Percentiles rank a stretch among this genome's conserved stretches.
Evolutionary conservation across 2,797 vertebrate species (phyloP).

Genomic region (Meda fulgida): DNA sequence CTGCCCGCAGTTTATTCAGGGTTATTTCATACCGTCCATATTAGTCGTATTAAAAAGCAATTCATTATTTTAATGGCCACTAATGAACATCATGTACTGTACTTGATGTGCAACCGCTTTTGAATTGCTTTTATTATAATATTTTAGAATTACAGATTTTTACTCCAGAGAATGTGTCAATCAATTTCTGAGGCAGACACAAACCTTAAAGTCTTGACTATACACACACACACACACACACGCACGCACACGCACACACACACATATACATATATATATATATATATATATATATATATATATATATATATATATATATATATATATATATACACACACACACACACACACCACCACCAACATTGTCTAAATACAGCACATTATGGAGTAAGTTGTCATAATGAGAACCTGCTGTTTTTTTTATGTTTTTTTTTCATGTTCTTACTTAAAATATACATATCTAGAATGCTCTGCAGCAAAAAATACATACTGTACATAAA

Average conservation of each 20-base stretch:
- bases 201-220: neutral
- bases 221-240: no score
- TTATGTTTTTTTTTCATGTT: no score
- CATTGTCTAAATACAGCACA: neutral
- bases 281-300: no score
- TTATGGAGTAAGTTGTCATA: neutral
- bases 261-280: no score
- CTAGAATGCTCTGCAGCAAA: neutral
- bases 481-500: neutral
- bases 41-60: neutral
- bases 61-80: neutral
- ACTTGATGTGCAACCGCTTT: neutral
- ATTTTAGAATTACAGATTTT: neutral
- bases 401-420: neutral
- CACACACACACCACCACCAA: neutral
- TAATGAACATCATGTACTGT: neutral
- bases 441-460: no score
- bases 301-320: no score
- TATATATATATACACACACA: no score
- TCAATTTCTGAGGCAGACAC: neutral
- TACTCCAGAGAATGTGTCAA: neutral
- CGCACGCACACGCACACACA: no score
- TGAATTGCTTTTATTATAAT: neutral
- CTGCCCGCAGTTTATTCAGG: neutral
- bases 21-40: neutral